phyloP scores from a whole-genome alignment of 2,797 vertebrate species.

The Peromyscus attwateri region DNA sequence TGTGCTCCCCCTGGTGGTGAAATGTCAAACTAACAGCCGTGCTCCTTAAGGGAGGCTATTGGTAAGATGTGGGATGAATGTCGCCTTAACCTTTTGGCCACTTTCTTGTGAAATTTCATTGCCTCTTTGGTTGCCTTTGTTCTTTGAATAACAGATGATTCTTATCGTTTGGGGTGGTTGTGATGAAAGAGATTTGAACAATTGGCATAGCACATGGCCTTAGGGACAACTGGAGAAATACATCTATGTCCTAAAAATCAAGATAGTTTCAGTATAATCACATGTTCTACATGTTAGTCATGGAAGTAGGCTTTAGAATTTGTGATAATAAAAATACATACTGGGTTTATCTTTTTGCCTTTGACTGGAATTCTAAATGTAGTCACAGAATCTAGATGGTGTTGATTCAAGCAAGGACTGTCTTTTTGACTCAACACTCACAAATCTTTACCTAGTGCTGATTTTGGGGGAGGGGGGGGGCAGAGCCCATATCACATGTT shows the following conservation, averaged over 20 bases:
- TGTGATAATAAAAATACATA: not conserved
- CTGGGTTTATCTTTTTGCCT: slow-evolving; percentile 45
- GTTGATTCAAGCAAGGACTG: not conserved
- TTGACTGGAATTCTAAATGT: slow-evolving; percentile 12
- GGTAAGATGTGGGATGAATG: not conserved
- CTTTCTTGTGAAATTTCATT: slow-evolving; percentile 21
- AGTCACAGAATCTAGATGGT: slow-evolving; percentile 27
- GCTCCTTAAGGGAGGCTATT: not conserved
- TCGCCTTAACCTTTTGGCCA: not conserved
- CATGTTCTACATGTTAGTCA: slow-evolving; percentile 31
- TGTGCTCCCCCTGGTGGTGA: slow-evolving; percentile 79
- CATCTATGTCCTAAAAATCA: slow-evolving; percentile 45
- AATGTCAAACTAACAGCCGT: slow-evolving; percentile 20
- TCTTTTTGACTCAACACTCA: not conserved
- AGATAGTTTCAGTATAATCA: slow-evolving; percentile 39
- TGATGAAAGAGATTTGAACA: slow-evolving; percentile 13
- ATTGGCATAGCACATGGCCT: not conserved
- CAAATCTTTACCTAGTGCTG: not conserved
- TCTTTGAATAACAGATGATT: slow-evolving; percentile 39
- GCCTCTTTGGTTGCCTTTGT: slow-evolving; percentile 14
- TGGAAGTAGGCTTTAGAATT: slow-evolving; percentile 49
- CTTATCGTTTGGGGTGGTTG: slow-evolving; percentile 30
- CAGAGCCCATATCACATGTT: not conserved
- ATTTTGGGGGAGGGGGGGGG: not conserved
- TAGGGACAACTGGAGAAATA: slow-evolving; percentile 12